Evolutionary conservation across 2,797 vertebrate species (phyloP).

Genomic region (Ctenosaura bakeri): DNA sequence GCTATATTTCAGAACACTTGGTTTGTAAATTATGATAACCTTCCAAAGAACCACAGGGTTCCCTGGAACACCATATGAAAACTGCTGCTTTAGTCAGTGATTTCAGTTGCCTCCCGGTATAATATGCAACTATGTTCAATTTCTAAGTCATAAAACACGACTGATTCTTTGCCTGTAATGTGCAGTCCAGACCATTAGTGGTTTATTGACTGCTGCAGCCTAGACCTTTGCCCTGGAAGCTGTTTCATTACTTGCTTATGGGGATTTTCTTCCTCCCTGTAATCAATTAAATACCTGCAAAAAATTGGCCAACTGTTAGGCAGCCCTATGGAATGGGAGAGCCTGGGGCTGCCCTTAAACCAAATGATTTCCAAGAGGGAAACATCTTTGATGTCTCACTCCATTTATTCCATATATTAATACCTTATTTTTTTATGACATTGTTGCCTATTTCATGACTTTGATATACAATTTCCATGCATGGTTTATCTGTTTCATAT

Average conservation of each 20-base stretch:
- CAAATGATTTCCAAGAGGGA: not conserved
- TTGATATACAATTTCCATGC: not conserved
- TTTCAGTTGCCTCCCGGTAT: not conserved
- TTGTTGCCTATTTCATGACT: not conserved
- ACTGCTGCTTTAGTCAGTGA: not conserved
- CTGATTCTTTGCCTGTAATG: not conserved
- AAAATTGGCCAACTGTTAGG: not conserved
- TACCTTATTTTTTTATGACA: not conserved
- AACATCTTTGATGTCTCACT: not conserved
- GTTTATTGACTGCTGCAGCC: slow-evolving; percentile 2
- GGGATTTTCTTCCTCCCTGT: not conserved
- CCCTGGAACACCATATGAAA: not conserved
- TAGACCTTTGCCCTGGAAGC: slow-evolving; percentile 16
- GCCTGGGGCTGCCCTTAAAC: too few relatives aligned
- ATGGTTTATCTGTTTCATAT: not conserved
- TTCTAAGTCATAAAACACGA: not conserved
- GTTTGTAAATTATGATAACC: not conserved
- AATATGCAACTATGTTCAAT: not conserved
- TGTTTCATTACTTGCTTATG: not conserved
- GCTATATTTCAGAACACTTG: not conserved
- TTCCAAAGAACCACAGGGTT: not conserved
- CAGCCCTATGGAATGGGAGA: not conserved
- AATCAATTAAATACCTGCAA: slow-evolving; percentile 5
- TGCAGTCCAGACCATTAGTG: not conserved
- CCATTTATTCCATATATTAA: not conserved